Conservation (phyloP, 2,888 invertebrate genomes). For the Brachypterus glaber region DNA sequence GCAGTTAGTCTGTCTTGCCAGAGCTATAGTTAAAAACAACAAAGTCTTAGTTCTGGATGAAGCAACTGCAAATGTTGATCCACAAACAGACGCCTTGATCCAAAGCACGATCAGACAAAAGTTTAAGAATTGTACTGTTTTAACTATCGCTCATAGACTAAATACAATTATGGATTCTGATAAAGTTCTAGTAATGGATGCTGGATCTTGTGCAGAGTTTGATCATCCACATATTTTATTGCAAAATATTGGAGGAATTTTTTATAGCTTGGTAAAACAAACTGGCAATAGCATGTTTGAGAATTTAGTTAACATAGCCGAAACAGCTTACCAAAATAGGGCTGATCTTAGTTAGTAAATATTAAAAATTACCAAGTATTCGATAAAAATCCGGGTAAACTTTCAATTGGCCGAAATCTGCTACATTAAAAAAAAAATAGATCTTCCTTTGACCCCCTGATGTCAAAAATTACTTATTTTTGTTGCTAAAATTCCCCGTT, state of each 20-base stretch:
- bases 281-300: slow-evolving; percentile 45
- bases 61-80: slow-evolving; percentile 76
- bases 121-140: slow-evolving; percentile 68
- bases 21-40: slow-evolving; percentile 47
- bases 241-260: slow-evolving; percentile 32
- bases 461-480: too few species aligned
- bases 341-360: too few species aligned
- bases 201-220: slow-evolving; percentile 63
- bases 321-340: slow-evolving; percentile 16
- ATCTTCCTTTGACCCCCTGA: too few species aligned
- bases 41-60: slow-evolving; percentile 46
- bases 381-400: too few species aligned
- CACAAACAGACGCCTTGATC: slow-evolving; percentile 65
- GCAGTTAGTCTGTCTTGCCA: slow-evolving; percentile 60
- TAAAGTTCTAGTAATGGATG: slow-evolving; percentile 70
- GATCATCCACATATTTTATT: slow-evolving; percentile 64
- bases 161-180: slow-evolving; percentile 82
- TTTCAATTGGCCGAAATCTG: too few species aligned
- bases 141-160: slow-evolving; percentile 76
- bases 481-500: too few species aligned
- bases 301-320: slow-evolving; percentile 25
- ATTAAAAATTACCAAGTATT: too few species aligned
- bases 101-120: slow-evolving; percentile 66
- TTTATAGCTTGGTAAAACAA: slow-evolving; percentile 52
- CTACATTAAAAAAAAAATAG: too few species aligned